Base-by-base conservation (phyloP, 2,113 vertebrate species). In the Erythrolamprus reginae region DNA sequence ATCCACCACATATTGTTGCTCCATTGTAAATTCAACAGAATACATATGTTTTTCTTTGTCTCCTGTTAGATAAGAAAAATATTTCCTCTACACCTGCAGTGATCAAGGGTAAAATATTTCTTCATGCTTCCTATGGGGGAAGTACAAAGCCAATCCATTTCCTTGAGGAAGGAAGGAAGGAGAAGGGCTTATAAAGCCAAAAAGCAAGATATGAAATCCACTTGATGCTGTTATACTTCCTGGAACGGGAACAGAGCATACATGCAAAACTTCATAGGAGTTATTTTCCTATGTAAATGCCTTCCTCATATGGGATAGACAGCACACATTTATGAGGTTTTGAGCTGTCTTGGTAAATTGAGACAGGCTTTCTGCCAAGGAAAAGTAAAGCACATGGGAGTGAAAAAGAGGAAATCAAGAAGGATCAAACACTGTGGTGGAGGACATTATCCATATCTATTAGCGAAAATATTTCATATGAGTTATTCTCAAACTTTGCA, bases 31-130 rank as follows among this genome's bases (percentile, higher is more conserved):
- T 94, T 0, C 89, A 92, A 93, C 93, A 94, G 86, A 93, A 89
- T 89, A 92, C 94, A 94, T 88, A 96, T 95, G 95, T 94, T 93
- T 95, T 96, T 95, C 93, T 95, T 95, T 51, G 47, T 38, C 93
- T 94, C 93, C 93, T 91, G 93, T 95, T 96, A 94, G 91, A 87
- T 93, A 93, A 94, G 58, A 55, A 84, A 84, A 95, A 70, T 0
- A 0, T 51, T 95, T 95, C 92, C 94, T 92, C 90, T 84, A 70
- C 48, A 89, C 93, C 87, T 91, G 87, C 87, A 70, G 87, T 85
- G 90, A 91, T 91, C 90, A 92, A 93, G 90, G 90, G 77, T 84
- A 55, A n/a, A 89, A 8, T 85, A 33, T 0, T 0, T 93, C 90
- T 86, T 93, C 12, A 9, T 65, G 84, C 90, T 48, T 88, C 93